Percentiles rank a stretch among this genome's conserved stretches.
phyloP scores from a whole-genome alignment of 2,888 invertebrate genomes.

The Oscheius sp. region DNA sequence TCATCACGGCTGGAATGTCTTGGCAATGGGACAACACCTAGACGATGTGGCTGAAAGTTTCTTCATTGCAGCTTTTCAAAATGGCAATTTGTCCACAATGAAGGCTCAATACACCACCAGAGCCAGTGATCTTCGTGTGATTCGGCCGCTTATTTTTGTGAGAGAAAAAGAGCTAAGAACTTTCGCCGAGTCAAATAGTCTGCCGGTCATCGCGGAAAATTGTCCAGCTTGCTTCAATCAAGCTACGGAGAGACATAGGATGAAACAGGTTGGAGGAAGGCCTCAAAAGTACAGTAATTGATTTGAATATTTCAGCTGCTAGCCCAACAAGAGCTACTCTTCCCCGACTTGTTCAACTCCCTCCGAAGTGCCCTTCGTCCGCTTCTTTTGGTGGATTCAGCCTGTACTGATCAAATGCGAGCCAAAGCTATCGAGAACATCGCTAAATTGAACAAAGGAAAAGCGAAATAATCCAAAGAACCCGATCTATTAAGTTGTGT shows the following conservation, averaged over 20 bases:
- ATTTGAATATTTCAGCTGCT: slow-evolving; percentile 36
- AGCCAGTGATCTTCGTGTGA: slow-evolving; percentile 82
- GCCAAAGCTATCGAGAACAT: slow-evolving; percentile 53
- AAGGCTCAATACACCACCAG: slow-evolving; percentile 82
- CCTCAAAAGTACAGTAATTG: too few relatives aligned
- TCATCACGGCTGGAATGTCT: slow-evolving; percentile 83
- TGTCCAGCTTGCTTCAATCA: slow-evolving; percentile 74
- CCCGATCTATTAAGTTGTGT: not conserved
- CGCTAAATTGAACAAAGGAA: slow-evolving; percentile 33
- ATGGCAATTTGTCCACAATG: slow-evolving; percentile 81
- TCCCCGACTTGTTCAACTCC: slow-evolving; percentile 57
- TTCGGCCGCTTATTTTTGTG: slow-evolving; percentile 87
- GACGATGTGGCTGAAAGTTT: slow-evolving; percentile 83
- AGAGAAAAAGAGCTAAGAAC: slow-evolving; percentile 81
- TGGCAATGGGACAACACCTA: slow-evolving; percentile 86
- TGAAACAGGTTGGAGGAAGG: slow-evolving; percentile 54
- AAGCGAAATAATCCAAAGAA: slow-evolving; percentile 24
- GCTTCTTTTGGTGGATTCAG: slow-evolving; percentile 50
- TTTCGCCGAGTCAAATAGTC: slow-evolving; percentile 79
- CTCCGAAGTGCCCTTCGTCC: slow-evolving; percentile 49
- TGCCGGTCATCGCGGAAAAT: slow-evolving; percentile 80
- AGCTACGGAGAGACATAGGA: slow-evolving; percentile 55
- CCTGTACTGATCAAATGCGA: slow-evolving; percentile 54
- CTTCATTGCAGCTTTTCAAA: slow-evolving; percentile 83
- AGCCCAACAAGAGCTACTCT: slow-evolving; percentile 56